phyloP scores from a whole-genome alignment of 2,888 invertebrate species.

The Conomelus anceps region DNA sequence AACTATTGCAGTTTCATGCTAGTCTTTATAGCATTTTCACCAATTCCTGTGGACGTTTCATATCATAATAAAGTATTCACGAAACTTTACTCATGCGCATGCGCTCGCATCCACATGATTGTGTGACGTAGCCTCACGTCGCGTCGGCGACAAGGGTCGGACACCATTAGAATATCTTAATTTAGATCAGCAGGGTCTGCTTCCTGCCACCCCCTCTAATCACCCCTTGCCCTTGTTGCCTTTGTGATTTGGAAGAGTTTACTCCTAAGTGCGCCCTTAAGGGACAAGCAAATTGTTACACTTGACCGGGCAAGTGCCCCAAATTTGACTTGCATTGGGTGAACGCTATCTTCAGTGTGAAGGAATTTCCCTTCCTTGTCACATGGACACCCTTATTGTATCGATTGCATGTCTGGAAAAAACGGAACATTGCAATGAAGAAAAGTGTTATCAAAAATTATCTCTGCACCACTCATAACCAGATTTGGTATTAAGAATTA shows the following conservation, averaged over 20 bases:
- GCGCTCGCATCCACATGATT: not conserved
- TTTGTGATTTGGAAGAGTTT: not conserved
- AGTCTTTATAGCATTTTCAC: too few relatives aligned
- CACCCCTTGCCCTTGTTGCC: not conserved
- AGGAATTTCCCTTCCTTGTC: not conserved
- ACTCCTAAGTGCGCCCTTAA: not conserved
- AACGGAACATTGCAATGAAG: too few relatives aligned
- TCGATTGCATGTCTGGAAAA: too few relatives aligned
- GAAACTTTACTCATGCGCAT: not conserved
- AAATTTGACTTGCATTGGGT: not conserved
- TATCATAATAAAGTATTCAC: not conserved
- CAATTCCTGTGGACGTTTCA: too few relatives aligned
- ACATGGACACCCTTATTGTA: too few relatives aligned
- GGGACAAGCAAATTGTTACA: not conserved
- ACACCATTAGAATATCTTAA: conserved; percentile 17
- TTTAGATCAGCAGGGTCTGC: conserved; percentile 7
- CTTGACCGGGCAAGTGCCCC: not conserved
- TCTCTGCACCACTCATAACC: too few relatives aligned
- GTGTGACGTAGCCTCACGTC: not conserved
- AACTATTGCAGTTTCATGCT: too few relatives aligned
- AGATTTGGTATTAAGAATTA: too few relatives aligned
- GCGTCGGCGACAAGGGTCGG: not conserved
- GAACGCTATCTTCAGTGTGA: not conserved
- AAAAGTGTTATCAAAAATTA: too few relatives aligned
- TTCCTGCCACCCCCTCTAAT: not conserved